Percentiles rank a stretch among this genome's conserved stretches.
Evolutionary conservation across 2,888 invertebrate genomes (phyloP).

Genomic region (Horisme vitalbata): DNA sequence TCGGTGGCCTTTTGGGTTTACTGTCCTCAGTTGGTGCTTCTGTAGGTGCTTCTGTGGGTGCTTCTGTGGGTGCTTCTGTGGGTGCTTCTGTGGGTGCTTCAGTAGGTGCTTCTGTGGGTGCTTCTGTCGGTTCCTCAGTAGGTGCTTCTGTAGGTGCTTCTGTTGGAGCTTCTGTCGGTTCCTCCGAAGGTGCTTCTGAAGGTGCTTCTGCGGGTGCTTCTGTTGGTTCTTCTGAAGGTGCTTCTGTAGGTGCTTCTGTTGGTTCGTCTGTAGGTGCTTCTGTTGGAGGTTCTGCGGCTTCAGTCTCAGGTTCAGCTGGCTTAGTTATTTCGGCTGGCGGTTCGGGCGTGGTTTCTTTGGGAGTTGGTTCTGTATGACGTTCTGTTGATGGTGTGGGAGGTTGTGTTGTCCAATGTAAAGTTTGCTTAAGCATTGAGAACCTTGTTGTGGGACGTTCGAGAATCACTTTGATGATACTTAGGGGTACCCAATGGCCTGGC

Average conservation of each 20-base stretch:
- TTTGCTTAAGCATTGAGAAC: constrained; percentile 11
- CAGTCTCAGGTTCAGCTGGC: too few species aligned
- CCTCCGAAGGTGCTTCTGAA: background rate
- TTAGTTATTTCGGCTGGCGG: background rate
- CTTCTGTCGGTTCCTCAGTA: background rate
- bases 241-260: background rate
- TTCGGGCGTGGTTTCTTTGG: background rate
- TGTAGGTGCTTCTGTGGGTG: background rate
- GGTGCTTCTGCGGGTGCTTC: background rate
- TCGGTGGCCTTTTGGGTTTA: background rate
- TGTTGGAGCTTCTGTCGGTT: background rate
- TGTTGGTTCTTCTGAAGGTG: background rate
- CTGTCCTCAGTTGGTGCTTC: background rate
- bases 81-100: background rate
- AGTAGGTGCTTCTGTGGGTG: background rate
- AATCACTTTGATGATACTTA: constrained; percentile 52
- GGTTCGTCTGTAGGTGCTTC: background rate
- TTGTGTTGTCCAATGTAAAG: background rate
- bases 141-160: background rate
- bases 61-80: background rate
- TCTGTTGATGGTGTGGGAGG: constrained; percentile 14
- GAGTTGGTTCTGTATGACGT: background rate
- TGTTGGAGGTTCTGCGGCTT: background rate
- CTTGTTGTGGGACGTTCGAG: constrained; percentile 33
- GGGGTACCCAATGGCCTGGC: constrained; percentile 64